Conservation (phyloP, 2,888 invertebrate species). For the Melanchra persicariae region DNA sequence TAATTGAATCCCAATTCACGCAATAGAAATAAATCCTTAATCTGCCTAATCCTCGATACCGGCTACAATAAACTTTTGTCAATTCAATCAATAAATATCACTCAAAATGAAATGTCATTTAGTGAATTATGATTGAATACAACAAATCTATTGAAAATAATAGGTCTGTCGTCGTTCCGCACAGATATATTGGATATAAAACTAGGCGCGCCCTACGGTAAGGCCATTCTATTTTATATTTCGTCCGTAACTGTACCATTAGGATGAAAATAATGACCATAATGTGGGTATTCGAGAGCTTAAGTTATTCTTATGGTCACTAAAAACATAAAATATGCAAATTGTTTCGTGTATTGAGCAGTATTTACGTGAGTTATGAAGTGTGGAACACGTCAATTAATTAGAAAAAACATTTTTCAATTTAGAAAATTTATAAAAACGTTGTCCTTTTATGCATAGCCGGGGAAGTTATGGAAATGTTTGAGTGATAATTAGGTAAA, state of each 20-base stretch:
- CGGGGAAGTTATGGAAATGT: conserved; percentile 6
- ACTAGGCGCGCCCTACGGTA: conserved; percentile 46
- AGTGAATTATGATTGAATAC: conserved; percentile 53
- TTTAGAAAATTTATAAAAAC: conserved; percentile 1
- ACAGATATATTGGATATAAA: conserved; percentile 50
- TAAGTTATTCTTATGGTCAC: conserved; percentile 68
- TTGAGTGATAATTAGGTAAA: conserved; percentile 1
- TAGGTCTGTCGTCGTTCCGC: conserved; percentile 34
- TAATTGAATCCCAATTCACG: conserved; percentile 33
- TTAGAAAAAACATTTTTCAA: conserved; percentile 30
- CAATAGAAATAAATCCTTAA: conserved; percentile 38
- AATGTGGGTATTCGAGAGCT: conserved; percentile 64
- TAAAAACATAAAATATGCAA: conserved; percentile 71
- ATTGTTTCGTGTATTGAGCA: conserved; percentile 60
- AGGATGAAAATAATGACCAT: conserved; percentile 61
- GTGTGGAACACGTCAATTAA: conserved; percentile 50
- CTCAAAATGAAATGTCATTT: conserved; percentile 36
- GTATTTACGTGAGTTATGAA: conserved; percentile 50
- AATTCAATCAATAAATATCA: conserved; percentile 43
- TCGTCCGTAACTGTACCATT: conserved; percentile 61
- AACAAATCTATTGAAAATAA: conserved; percentile 50
- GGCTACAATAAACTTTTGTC: conserved; percentile 34
- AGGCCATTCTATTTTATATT: conserved; percentile 57
- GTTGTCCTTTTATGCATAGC: neutral
- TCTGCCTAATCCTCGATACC: conserved; percentile 40